A percentile compares a stretch with the other conserved stretches of the same genome.
Evolutionary conservation across 2,888 invertebrate genomes (phyloP).

Genomic region (Cylindroiulus punctatus): DNA sequence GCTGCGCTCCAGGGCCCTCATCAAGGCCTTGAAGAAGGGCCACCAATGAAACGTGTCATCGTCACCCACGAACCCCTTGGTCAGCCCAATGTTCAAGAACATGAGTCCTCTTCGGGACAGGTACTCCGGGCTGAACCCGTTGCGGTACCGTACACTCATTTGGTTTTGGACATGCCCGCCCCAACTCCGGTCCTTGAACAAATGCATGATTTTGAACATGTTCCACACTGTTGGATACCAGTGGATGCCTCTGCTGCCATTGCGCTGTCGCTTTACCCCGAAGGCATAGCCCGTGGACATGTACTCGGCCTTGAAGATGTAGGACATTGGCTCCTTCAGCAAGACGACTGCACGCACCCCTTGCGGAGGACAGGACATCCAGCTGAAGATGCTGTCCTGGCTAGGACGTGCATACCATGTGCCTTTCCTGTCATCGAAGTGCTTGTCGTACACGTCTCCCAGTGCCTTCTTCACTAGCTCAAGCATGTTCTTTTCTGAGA

Average conservation of each 20-base stretch:
- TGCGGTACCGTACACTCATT: not conserved
- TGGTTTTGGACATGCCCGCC: not conserved
- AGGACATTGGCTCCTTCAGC: not conserved
- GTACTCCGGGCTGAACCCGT: not conserved
- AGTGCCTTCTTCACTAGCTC: not conserved
- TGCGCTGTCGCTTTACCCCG: not conserved
- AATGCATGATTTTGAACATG: not conserved
- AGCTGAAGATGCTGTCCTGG: not conserved
- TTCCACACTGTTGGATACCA: not conserved
- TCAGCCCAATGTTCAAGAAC: not conserved
- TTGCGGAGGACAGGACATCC: not conserved
- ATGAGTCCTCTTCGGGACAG: not conserved
- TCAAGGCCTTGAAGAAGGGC: too few species aligned
- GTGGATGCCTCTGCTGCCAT: not conserved
- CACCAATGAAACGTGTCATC: too few species aligned
- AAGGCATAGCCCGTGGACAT: not conserved
- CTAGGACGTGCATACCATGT: not conserved
- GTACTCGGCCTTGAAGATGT: not conserved
- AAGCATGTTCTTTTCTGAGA: too few species aligned
- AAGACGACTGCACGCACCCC: not conserved
- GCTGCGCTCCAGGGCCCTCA: too few species aligned
- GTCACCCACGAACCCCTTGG: not conserved
- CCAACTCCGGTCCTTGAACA: not conserved
- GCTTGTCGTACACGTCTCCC: not conserved
- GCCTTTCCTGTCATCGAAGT: not conserved